Percentiles rank a stretch among this genome's conserved stretches.
These are phyloP conservation scores for Spinus olivaceus DNA, from an alignment of 2,797 vertebrate genomes.

Conservation along the genomic window DNA sequence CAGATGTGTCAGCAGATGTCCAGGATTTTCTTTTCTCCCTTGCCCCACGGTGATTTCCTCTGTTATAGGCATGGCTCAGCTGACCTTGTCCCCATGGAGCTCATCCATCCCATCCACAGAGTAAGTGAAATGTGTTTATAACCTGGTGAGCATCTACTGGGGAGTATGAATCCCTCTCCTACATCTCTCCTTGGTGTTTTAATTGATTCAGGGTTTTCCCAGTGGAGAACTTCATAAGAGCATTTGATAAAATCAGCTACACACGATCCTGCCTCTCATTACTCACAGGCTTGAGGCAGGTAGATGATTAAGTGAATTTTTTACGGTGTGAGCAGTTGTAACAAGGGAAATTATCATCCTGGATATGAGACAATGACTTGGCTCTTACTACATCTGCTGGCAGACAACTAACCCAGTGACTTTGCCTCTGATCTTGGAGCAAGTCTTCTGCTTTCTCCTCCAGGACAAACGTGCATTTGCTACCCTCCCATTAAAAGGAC, in stretches of 20 bases:
- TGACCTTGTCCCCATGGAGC: neutral
- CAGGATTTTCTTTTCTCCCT: neutral
- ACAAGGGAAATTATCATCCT: slow-evolving; percentile 58
- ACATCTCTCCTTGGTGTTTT: slow-evolving; percentile 22
- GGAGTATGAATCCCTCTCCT: neutral
- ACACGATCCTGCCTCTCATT: slow-evolving; percentile 26
- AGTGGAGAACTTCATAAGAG: slow-evolving; percentile 27
- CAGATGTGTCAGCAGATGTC: neutral
- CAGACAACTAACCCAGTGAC: slow-evolving; percentile 9
- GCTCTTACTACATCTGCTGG: slow-evolving; percentile 35
- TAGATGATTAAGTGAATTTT: slow-evolving; percentile 63
- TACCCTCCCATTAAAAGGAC: neutral
- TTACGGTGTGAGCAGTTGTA: slow-evolving; percentile 38
- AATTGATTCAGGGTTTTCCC: slow-evolving; percentile 59
- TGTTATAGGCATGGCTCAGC: neutral
- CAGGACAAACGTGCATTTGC: neutral
- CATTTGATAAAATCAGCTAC: slow-evolving; percentile 54
- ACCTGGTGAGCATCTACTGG: neutral
- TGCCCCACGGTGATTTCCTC: neutral
- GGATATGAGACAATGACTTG: slow-evolving; percentile 43
- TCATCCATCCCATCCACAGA: neutral
- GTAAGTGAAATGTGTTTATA: neutral
- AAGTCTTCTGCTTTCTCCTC: neutral
- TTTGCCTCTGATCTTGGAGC: slow-evolving; percentile 55
- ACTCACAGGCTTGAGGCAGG: slow-evolving; percentile 38